These are phyloP conservation scores for Isotomurus palustris DNA, from an alignment of 2,888 invertebrate genomes.

Conservation along the genomic window DNA sequence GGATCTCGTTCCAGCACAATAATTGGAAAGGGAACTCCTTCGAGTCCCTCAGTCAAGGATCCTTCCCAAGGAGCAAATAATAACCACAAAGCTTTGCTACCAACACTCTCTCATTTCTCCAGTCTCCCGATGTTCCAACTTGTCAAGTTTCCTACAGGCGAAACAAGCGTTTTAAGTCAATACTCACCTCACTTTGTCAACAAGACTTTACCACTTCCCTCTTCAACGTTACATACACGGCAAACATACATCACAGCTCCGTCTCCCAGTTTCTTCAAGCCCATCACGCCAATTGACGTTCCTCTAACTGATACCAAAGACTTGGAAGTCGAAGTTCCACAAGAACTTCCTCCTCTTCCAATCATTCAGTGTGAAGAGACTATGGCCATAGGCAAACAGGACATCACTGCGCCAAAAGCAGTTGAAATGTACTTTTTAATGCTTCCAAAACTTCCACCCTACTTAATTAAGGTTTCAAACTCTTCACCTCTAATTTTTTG, in stretches of 20 bases:
- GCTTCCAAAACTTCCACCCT: no score
- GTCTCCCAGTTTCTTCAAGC: not conserved
- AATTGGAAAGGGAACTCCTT: slow-evolving; percentile 4
- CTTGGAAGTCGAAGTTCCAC: no score
- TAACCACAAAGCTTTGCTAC: slow-evolving; percentile 9
- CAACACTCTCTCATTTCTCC: slow-evolving; percentile 20
- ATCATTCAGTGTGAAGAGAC: no score
- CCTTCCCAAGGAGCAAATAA: slow-evolving; percentile 4
- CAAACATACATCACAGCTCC: not conserved
- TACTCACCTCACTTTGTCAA: not conserved
- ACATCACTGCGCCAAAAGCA: no score
- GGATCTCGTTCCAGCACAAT: not conserved
- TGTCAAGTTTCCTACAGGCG: not conserved
- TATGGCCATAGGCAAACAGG: no score
- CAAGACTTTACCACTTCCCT: no score
- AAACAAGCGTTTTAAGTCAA: not conserved
- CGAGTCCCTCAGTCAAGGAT: slow-evolving; percentile 4
- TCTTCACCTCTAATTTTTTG: not conserved
- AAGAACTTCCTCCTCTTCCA: no score
- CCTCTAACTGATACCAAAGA: no score
- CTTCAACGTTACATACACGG: no score
- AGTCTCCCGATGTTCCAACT: slow-evolving; percentile 8
- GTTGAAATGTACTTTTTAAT: no score
- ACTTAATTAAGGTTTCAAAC: no score
- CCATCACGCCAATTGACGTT: not conserved